Evolutionary conservation across 2,797 vertebrate genomes (phyloP).

Genomic region (Uromys caudimaculatus): DNA sequence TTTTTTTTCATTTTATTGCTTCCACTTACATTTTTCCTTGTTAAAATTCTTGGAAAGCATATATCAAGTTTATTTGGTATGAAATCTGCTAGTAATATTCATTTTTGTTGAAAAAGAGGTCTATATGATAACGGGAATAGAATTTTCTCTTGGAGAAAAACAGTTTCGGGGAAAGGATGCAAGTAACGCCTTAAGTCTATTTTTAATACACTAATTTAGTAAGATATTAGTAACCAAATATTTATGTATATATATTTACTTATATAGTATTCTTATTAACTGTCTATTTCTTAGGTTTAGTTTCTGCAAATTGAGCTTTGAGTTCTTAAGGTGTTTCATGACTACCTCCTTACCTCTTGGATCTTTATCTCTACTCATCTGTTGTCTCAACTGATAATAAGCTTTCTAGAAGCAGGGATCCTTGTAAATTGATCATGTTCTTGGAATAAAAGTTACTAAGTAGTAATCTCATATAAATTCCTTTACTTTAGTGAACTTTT

Average conservation of each 20-base stretch:
- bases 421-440: neutral
- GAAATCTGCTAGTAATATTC: conserved; percentile 20
- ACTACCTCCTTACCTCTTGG: neutral
- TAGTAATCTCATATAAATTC: neutral
- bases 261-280: neutral
- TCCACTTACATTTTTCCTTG: conserved; percentile 10
- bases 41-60: conserved; percentile 19
- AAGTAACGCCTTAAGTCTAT: neutral
- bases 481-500: conserved; percentile 31
- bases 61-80: conserved; percentile 4
- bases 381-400: conserved; percentile 23
- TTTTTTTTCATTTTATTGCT: neutral
- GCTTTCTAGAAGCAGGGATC: conserved; percentile 22
- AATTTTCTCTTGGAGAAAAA: neutral
- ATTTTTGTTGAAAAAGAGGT: neutral
- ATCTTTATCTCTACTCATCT: neutral
- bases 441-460: neutral
- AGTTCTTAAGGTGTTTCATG: neutral
- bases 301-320: neutral
- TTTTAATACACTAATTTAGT: conserved; percentile 15
- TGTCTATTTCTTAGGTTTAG: neutral
- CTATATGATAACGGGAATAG: neutral
- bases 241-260: neutral
- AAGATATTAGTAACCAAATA: neutral
- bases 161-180: neutral